Evolutionary conservation across 2,797 vertebrate species (phyloP).

Genomic region (Gastrophryne carolinensis): DNA sequence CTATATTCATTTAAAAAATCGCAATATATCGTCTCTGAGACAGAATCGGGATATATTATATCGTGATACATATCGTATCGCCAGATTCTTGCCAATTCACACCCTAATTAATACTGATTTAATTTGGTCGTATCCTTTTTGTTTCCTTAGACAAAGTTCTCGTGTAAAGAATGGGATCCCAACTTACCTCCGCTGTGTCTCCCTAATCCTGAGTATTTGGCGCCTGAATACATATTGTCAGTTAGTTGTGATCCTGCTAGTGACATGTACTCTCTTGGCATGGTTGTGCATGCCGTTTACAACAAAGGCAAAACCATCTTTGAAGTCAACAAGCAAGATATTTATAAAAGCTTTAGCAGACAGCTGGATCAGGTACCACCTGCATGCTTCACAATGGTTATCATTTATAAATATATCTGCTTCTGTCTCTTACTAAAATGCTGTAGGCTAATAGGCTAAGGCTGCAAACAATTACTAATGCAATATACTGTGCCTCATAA

Average conservation of each 20-base stretch:
- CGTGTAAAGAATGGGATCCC: constrained; percentile 97
- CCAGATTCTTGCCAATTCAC: no score
- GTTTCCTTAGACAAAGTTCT: constrained; percentile 83
- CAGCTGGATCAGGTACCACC: constrained; percentile 91
- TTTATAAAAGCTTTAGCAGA: constrained; percentile 97
- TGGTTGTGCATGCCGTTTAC: constrained; percentile 90
- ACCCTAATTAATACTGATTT: no score
- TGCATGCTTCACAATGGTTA: background rate
- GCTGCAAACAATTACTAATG: no score
- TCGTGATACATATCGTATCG: no score
- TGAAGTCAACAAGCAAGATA: constrained; percentile 96
- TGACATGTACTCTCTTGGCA: constrained; percentile 97
- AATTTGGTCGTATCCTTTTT: background rate
- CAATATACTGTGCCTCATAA: no score
- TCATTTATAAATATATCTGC: no score
- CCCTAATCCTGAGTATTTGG: constrained; percentile 95
- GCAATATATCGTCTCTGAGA: no score
- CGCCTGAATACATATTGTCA: constrained; percentile 95
- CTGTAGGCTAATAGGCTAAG: no score
- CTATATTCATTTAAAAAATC: no score
- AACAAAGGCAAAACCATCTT: constrained; percentile 95
- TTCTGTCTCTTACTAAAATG: no score
- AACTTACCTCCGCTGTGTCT: constrained; percentile 92
- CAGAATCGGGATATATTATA: no score
- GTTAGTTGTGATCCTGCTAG: constrained; percentile 96